A percentile compares a stretch with the other conserved stretches of the same genome.
phyloP scores from a whole-genome alignment of 1,140 invertebrate genomes.

The Solen grandis region DNA sequence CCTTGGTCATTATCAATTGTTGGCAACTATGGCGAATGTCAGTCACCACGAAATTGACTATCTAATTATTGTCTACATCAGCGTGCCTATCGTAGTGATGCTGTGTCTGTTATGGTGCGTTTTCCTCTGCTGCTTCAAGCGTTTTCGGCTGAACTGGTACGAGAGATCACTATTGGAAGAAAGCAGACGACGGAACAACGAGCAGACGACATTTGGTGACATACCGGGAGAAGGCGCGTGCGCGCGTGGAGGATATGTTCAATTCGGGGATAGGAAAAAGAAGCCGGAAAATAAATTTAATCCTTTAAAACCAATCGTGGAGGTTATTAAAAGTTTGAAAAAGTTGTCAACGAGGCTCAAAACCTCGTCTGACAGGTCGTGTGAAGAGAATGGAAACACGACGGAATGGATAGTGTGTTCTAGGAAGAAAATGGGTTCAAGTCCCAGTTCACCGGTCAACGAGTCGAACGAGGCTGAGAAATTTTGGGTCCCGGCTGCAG shows the following conservation, averaged over 20 bases:
- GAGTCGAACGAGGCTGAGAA: slow-evolving; percentile 30
- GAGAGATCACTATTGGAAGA: slow-evolving; percentile 63
- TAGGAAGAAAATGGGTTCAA: slow-evolving; percentile 47
- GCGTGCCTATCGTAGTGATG: slow-evolving; percentile 55
- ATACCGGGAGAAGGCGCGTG: slow-evolving; percentile 6
- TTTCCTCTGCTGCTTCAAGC: slow-evolving; percentile 66
- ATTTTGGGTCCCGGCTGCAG: slow-evolving; percentile 50
- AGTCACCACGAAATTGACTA: slow-evolving; percentile 38
- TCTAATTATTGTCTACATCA: slow-evolving; percentile 60
- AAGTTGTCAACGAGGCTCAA: slow-evolving; percentile 35
- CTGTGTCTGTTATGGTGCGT: slow-evolving; percentile 55
- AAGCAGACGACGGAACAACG: slow-evolving; percentile 21
- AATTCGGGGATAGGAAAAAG: no score
- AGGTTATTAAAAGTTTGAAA: slow-evolving; percentile 44
- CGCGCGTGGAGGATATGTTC: no score
- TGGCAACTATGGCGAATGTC: slow-evolving; percentile 16
- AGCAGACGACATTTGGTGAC: not conserved
- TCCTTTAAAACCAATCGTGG: slow-evolving; percentile 16
- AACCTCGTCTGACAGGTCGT: slow-evolving; percentile 8
- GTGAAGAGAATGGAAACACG: not conserved
- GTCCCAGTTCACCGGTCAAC: slow-evolving; percentile 32
- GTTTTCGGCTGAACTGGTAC: slow-evolving; percentile 71
- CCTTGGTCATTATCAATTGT: not conserved
- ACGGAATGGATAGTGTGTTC: slow-evolving; percentile 53
- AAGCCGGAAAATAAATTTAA: not conserved